These are phyloP conservation scores for Prochilodus magdalenae DNA, from an alignment of 2,113 vertebrate genomes.

Conservation along the genomic window DNA sequence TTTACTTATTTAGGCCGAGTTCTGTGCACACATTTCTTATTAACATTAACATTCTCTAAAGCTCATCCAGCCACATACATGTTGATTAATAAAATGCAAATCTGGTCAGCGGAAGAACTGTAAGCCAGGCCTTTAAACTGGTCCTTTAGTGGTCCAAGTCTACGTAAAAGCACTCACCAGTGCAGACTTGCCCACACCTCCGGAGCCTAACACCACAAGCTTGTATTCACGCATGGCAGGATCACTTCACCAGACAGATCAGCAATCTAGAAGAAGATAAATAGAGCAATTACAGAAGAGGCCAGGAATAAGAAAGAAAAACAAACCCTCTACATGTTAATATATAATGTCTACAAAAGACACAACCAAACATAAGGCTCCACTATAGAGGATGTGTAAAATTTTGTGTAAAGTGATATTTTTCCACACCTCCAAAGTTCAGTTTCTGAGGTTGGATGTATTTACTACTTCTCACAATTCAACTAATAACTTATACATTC, in stretches of 20 bases:
- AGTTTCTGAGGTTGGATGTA: too few relatives aligned
- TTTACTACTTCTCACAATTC: too few relatives aligned
- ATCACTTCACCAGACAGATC: conserved; percentile 83
- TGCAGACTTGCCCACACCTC: conserved; percentile 98
- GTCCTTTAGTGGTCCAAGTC: not conserved
- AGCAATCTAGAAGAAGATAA: conserved; percentile 70
- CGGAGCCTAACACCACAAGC: conserved; percentile 99
- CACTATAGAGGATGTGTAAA: too few relatives aligned
- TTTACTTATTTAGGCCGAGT: too few relatives aligned
- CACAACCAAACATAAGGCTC: too few relatives aligned
- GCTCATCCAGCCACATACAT: not conserved
- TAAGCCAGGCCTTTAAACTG: not conserved
- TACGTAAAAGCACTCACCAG: conserved; percentile 85
- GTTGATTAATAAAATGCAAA: not conserved
- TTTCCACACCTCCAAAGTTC: too few relatives aligned
- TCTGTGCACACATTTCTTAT: too few relatives aligned
- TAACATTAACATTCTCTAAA: too few relatives aligned
- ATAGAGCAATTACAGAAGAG: conserved; percentile 13
- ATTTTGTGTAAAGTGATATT: too few relatives aligned
- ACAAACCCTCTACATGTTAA: too few relatives aligned
- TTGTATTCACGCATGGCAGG: conserved; percentile 99
- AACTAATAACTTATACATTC: too few relatives aligned
- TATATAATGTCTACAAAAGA: too few relatives aligned
- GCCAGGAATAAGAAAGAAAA: not conserved
- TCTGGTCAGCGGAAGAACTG: not conserved